phyloP scores from a whole-genome alignment of 1,140 invertebrate species.

The Lordiphosa clarofinis region DNA sequence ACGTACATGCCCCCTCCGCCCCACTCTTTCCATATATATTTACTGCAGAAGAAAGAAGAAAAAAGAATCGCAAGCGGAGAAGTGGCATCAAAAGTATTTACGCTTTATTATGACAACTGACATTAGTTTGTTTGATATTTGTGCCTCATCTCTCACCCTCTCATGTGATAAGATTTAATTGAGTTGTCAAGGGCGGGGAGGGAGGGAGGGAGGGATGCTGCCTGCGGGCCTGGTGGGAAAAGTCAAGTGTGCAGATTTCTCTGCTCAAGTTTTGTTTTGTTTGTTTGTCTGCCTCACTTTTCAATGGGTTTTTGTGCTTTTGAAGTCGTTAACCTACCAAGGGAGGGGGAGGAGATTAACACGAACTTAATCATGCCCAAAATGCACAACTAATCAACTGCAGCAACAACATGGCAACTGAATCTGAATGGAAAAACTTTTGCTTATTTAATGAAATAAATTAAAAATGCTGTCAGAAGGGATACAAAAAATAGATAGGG shows the following conservation, averaged over 20 bases:
- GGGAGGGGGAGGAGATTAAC: slow-evolving; percentile 25
- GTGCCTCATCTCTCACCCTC: slow-evolving; percentile 34
- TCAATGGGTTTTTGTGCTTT: slow-evolving; percentile 59
- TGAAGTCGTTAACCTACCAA: slow-evolving; percentile 44
- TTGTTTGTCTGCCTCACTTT: slow-evolving; percentile 39
- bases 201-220: slow-evolving; percentile 4
- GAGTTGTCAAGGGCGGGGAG: slow-evolving; percentile 55
- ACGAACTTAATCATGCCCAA: slow-evolving; percentile 55
- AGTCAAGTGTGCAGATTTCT: slow-evolving; percentile 70
- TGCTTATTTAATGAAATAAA: slow-evolving; percentile 68
- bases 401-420: slow-evolving; percentile 27
- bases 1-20: slow-evolving; percentile 10
- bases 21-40: background rate
- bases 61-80: slow-evolving; percentile 48
- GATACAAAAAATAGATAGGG: slow-evolving; percentile 27
- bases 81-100: slow-evolving; percentile 77
- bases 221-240: slow-evolving; percentile 71
- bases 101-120: slow-evolving; percentile 77
- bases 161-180: slow-evolving; percentile 73
- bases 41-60: slow-evolving; percentile 15
- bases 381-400: slow-evolving; percentile 70
- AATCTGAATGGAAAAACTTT: slow-evolving; percentile 60
- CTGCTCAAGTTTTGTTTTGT: slow-evolving; percentile 23
- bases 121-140: slow-evolving; percentile 78
- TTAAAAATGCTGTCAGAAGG: slow-evolving; percentile 69